Base-by-base conservation (phyloP, 2,797 vertebrate species). In the Sphaeramia orbicularis region DNA sequence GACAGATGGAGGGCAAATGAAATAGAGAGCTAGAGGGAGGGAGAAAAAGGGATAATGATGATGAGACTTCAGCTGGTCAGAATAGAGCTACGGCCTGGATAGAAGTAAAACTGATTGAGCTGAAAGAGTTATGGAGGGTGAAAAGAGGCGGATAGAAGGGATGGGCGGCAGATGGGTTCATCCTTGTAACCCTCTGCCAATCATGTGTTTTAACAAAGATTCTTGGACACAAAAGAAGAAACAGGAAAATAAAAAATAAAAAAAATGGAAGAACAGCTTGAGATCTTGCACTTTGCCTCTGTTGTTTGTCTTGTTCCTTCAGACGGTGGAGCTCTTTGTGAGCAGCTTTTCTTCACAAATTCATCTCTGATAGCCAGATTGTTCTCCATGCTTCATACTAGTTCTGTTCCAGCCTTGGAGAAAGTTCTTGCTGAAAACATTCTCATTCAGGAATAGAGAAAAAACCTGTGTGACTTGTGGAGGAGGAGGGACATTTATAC, bases 1-100 rank as follows among this genome's bases (percentile, higher is more conserved):
- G 89, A 88, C 84, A 90, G 87, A 90, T 87, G 86, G 85, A 83
- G 77, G 81, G 61, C 60, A 76, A 79, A 86, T 83, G 71, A 81
- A 89, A 88, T 78, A 68, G 74, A 63, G 68, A 47, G 66, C 66
- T 82, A 57, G 76, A 71, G 72, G 68, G 80, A 82, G 58, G 65
- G 64, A 69, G 71, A 85, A 74, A 78, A 70, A 71, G 64, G 55
- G 75, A 85, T 88, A 90, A 86, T 86, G 86, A 88, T 92, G 84
- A 91, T 89, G 83, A 87, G 76, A 82, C 83, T 83, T 88, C 73
- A 78, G 71, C 80, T 71, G 77, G 65, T 84, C 71, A 78, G 79
- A 84, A 81, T 71, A 49, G 70, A 81, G 72, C 81, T 76, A 76
- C 75, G 81, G 80, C 84, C 69, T 71, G 56, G 78, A 70, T 65